phyloP scores from a whole-genome alignment of 23 tunicate species.

The Trididemnum miniatum region DNA sequence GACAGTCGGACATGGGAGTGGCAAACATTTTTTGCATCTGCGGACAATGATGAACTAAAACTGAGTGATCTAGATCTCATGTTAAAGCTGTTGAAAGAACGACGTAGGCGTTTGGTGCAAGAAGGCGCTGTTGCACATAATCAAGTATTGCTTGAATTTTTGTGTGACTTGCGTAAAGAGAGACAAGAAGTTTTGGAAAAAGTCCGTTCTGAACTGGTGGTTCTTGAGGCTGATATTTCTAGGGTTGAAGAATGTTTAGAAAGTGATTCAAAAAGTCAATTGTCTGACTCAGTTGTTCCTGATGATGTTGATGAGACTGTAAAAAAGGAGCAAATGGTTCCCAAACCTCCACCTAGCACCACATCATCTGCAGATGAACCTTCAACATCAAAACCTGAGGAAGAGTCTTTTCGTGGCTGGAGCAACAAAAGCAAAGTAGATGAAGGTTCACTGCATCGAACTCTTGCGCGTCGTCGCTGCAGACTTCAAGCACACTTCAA shows the following conservation, averaged over 20 bases:
- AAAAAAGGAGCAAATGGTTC: slow-evolving; percentile 89
- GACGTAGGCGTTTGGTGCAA: slow-evolving; percentile 58
- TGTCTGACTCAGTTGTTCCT: slow-evolving; percentile 84
- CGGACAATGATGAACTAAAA: slow-evolving; percentile 55
- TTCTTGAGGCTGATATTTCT: slow-evolving; percentile 65
- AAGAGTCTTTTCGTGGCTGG: slow-evolving; percentile 68
- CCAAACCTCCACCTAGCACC: slow-evolving; percentile 59
- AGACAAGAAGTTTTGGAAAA: slow-evolving; percentile 52
- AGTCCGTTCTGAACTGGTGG: slow-evolving; percentile 57
- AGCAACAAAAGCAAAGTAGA: slow-evolving; percentile 48
- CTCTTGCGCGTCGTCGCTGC: slow-evolving; percentile 62
- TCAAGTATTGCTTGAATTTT: slow-evolving; percentile 78
- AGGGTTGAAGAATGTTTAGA: slow-evolving; percentile 68
- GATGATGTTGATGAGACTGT: slow-evolving; percentile 30
- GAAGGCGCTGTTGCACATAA: slow-evolving; percentile 75
- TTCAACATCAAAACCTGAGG: slow-evolving; percentile 16
- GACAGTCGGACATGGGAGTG: slow-evolving; percentile 79
- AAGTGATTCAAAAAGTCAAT: slow-evolving; percentile 26
- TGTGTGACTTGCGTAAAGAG: slow-evolving; percentile 59
- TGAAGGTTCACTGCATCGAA: slow-evolving; percentile 64
- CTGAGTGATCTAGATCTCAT: slow-evolving; percentile 78
- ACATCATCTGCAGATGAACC: neutral
- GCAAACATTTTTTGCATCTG: slow-evolving; percentile 70
- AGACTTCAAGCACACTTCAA: slow-evolving; percentile 65
- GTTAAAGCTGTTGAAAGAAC: slow-evolving; percentile 73